Percentiles rank a stretch among this genome's conserved stretches.
Evolutionary conservation across 2,888 invertebrate species (phyloP).

Genomic region (Diadromus collaris): DNA sequence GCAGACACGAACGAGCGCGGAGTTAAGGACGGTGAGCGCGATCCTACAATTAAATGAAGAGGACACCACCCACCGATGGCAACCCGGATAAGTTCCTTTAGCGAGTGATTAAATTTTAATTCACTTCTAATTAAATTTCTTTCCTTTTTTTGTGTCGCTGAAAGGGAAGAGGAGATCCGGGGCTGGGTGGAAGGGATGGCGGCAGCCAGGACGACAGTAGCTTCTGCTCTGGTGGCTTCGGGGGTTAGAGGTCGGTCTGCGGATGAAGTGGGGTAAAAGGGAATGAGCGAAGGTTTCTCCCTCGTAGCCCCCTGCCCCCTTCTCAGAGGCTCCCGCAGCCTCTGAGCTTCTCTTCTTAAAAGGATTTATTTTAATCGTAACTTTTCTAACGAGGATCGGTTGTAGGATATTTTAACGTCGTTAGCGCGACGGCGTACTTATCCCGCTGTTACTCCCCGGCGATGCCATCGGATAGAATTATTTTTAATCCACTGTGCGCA

Average conservation of each 20-base stretch:
- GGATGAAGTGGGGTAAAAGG: constrained; percentile 39
- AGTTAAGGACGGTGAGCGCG: constrained; percentile 51
- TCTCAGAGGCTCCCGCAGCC: constrained; percentile 37
- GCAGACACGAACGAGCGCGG: constrained; percentile 43
- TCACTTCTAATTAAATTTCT: constrained; percentile 78
- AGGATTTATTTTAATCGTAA: constrained; percentile 77
- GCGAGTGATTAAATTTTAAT: constrained; percentile 78
- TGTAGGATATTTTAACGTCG: constrained; percentile 75
- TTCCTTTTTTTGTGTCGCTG: constrained; percentile 51
- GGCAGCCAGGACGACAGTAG: constrained; percentile 41
- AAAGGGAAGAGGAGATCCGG: constrained; percentile 17
- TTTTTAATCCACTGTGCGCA: constrained; percentile 49
- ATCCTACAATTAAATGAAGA: constrained; percentile 75
- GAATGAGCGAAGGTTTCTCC: constrained; percentile 32
- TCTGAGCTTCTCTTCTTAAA: constrained; percentile 66
- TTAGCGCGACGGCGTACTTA: constrained; percentile 65
- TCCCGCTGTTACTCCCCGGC: constrained; percentile 37
- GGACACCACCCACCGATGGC: constrained; percentile 74
- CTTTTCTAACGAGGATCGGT: constrained; percentile 76
- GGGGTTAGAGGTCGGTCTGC: constrained; percentile 50
- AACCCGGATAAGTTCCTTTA: constrained; percentile 74
- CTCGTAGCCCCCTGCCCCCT: constrained; percentile 7
- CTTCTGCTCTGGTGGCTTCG: constrained; percentile 35
- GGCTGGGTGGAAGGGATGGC: not conserved
- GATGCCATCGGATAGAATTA: constrained; percentile 58